phyloP scores from a whole-genome alignment of 2,113 vertebrate genomes.

The Catharus fuscescens region DNA sequence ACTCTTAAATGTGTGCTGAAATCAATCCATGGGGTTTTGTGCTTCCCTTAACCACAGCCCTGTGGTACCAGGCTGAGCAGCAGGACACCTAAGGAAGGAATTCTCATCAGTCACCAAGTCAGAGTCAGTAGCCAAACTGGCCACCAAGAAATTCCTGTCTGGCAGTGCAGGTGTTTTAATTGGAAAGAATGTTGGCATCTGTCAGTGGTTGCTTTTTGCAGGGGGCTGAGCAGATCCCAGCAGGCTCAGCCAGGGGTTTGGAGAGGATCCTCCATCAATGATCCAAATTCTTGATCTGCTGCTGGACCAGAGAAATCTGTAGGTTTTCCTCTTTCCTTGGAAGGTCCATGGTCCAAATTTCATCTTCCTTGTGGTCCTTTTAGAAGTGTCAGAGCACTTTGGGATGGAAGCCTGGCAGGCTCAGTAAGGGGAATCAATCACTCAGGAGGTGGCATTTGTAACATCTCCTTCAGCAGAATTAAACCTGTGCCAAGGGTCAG shows the following conservation, averaged over 20 bases:
- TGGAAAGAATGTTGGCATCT: rapidly evolving
- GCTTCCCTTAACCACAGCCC: background rate
- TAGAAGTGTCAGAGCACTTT: background rate
- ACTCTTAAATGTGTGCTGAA: background rate
- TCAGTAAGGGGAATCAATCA: background rate
- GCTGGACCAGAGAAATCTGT: background rate
- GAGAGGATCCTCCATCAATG: background rate
- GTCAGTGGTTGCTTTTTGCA: background rate
- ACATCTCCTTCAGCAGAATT: background rate
- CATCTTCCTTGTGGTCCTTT: background rate
- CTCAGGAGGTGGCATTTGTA: background rate
- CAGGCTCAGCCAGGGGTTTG: background rate
- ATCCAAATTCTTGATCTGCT: background rate
- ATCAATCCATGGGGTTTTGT: background rate
- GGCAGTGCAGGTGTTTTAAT: background rate
- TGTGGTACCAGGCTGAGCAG: background rate
- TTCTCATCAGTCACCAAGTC: background rate
- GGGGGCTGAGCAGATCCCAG: background rate
- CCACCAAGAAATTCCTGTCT: too few species aligned
- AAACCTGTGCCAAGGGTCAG: background rate
- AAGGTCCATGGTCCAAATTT: background rate
- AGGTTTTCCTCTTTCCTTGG: background rate
- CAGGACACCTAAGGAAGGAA: background rate
- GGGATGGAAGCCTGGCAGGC: background rate
- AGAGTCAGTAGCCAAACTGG: background rate